Evolutionary conservation across 1,140 invertebrate genomes (phyloP).

Genomic region (Elymnias hypermnestra): DNA sequence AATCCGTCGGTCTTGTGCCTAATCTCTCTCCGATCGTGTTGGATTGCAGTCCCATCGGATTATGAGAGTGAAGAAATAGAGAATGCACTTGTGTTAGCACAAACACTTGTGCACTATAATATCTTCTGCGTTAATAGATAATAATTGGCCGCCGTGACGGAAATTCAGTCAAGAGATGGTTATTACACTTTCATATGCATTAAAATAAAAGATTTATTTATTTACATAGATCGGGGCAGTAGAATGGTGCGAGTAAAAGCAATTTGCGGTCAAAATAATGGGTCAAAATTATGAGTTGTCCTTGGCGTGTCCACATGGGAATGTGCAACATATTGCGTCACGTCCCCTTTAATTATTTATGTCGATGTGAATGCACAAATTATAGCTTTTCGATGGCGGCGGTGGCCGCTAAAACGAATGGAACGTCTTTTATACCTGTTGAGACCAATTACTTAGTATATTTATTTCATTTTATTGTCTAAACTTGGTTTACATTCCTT

Average conservation of each 20-base stretch:
- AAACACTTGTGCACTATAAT: too few species aligned
- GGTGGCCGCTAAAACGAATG: slow-evolving; percentile 15
- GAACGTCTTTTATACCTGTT: slow-evolving; percentile 18
- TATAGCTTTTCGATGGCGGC: slow-evolving; percentile 52
- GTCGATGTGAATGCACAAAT: slow-evolving; percentile 65
- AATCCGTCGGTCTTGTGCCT: too few species aligned
- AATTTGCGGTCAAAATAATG: slow-evolving; percentile 66
- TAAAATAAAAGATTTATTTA: too few species aligned
- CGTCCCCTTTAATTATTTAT: slow-evolving; percentile 58
- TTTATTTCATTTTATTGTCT: slow-evolving; percentile 13
- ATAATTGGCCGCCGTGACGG: too few species aligned
- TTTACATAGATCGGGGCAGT: too few species aligned
- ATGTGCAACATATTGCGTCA: slow-evolving; percentile 58
- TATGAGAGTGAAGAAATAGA: too few species aligned
- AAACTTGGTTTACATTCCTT: neutral
- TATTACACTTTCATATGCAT: too few species aligned
- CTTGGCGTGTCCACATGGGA: slow-evolving; percentile 55
- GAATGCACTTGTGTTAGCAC: too few species aligned
- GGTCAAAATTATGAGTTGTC: slow-evolving; percentile 65
- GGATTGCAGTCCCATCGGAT: too few species aligned
- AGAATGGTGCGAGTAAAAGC: slow-evolving; percentile 38
- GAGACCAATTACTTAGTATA: slow-evolving; percentile 19
- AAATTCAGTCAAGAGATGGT: too few species aligned
- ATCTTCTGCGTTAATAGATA: too few species aligned
- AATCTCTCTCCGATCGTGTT: too few species aligned